Base-by-base conservation (phyloP, 2,888 invertebrate species). In the Hydroisotoma schaefferi region DNA sequence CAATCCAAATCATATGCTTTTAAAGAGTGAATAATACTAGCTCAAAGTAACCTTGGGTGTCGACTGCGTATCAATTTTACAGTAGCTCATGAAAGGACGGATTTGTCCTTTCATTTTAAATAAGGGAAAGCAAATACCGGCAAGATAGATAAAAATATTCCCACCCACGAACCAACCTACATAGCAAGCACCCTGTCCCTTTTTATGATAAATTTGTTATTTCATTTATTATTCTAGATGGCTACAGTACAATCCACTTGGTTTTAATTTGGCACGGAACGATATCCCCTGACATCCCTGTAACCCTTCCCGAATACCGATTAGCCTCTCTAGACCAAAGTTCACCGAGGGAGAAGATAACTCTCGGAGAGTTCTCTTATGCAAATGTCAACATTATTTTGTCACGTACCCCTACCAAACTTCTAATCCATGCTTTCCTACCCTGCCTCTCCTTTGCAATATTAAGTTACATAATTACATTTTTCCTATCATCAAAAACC, bases 261-360 rank as follows among this genome's bases (percentile, higher is more conserved):
- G 44, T 51, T 15, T 29, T 71, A 10, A 55, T 69, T 18, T 71
- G 71, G 71, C 62, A 71, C 33, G 71, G 69, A 15, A 57, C 60
- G n/a, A 52, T 66, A 1, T 58, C 60, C 25, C 55, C 67, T 5
- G 43, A 68, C 27, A 44, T 65, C 27, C 28, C 57, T 10, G 58
- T 62, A 0, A 67, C 47, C 38, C 64, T 67, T 40, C 59, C 68
- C 2, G 66, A 69, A 25, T 71, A 60, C 51, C 55, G 48, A 22
- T 51, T 69, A 23, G 57, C 55, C 2, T 57, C 52, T 18, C 51
- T 57, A 1, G 66, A 66, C 26, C 68, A 71, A 55, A 52, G 27
- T 2, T 54, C 63, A 1, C 40, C 55, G n/a, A 67, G 59, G 20
- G 15, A 57, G 2, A 64, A 63, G 43, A 65, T 59, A 4, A 27